Evolutionary conservation across 2,797 vertebrate species (phyloP).

Genomic region (Todus mexicanus): DNA sequence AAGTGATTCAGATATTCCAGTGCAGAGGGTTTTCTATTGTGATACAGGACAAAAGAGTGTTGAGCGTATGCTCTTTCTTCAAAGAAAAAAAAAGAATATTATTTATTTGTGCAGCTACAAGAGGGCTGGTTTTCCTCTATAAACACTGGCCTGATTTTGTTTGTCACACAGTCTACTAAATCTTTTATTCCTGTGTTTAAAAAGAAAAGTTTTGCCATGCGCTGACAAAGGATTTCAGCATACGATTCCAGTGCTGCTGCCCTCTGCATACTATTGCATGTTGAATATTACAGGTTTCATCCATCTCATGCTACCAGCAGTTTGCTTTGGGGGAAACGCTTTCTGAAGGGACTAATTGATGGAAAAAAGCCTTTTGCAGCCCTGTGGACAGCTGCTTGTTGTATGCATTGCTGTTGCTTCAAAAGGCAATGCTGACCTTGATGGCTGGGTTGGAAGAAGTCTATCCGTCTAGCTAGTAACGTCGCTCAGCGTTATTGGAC

Average conservation of each 20-base stretch:
- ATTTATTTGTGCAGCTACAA: conserved; percentile 75
- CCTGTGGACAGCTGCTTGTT: not conserved
- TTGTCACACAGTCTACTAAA: conserved; percentile 49
- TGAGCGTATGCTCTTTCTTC: conserved; percentile 73
- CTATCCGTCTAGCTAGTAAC: not conserved
- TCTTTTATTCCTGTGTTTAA: conserved; percentile 47
- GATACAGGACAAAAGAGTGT: conserved; percentile 79
- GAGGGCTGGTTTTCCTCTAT: conserved; percentile 69
- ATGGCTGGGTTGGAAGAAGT: not conserved
- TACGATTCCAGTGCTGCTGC: not conserved
- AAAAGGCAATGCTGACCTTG: not conserved
- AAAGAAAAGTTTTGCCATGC: conserved; percentile 24
- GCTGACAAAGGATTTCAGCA: not conserved
- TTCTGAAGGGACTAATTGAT: conserved; percentile 16
- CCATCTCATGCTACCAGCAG: not conserved
- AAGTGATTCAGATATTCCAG: conserved; percentile 77
- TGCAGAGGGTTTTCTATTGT: conserved; percentile 73
- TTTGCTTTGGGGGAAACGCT: conserved; percentile 17
- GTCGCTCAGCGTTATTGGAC: fast-evolving
- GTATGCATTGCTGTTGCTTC: not conserved
- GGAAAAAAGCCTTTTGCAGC: not conserved
- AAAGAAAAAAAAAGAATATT: conserved; percentile 56
- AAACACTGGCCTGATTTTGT: conserved; percentile 70
- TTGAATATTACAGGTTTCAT: conserved; percentile 20
- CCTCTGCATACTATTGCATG: not conserved